phyloP scores from a whole-genome alignment of 1,140 invertebrate genomes.

The Drosophila kohkoa region DNA sequence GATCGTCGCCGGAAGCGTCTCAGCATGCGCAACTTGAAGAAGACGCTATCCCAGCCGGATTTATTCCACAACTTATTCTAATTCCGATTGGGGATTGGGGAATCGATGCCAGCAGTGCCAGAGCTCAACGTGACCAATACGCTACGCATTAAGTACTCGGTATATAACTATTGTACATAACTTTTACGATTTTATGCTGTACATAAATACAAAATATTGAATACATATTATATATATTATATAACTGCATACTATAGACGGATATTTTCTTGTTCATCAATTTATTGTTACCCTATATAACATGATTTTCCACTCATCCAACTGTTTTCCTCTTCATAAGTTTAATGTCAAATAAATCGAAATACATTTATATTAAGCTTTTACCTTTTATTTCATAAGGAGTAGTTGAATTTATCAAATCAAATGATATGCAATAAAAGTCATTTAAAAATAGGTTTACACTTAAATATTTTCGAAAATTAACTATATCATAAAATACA shows the following conservation, averaged over 20 bases:
- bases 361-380: not conserved
- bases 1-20: constrained; percentile 67
- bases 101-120: not conserved
- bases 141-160: not conserved
- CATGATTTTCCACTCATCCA: not conserved
- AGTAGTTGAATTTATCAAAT: no score
- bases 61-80: constrained; percentile 78
- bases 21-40: constrained; percentile 74
- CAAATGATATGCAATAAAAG: no score
- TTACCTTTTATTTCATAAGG: not conserved
- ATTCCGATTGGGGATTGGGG: constrained; percentile 5
- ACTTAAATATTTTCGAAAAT: no score
- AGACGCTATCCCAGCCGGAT: constrained; percentile 81
- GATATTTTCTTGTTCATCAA: no score
- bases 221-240: no score
- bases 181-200: constrained; percentile 28
- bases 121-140: constrained; percentile 23
- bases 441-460: no score
- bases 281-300: not conserved
- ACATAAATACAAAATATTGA: constrained; percentile 12
- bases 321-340: not conserved
- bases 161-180: constrained; percentile 35
- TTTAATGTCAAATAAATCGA: not conserved
- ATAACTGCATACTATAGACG: no score
- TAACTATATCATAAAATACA: no score